These are phyloP conservation scores for Phylloscopus collybita DNA, from an alignment of 2,797 vertebrate species.

Conservation along the genomic window DNA sequence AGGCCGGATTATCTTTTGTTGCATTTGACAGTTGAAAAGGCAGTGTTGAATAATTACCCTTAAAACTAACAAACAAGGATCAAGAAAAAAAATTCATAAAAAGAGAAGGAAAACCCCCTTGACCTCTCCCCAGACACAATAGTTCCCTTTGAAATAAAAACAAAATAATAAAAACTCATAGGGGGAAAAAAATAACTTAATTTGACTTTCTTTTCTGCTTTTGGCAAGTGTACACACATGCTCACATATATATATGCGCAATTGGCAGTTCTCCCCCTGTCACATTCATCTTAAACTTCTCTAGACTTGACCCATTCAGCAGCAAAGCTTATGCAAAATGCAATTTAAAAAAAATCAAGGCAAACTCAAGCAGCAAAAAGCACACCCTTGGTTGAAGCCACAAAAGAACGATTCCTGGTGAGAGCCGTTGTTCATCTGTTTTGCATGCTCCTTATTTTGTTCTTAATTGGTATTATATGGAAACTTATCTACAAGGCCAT, in stretches of 20 bases:
- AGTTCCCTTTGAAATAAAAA: neutral
- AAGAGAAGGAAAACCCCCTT: neutral
- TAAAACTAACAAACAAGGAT: constrained; percentile 78
- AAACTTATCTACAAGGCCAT: constrained; percentile 79
- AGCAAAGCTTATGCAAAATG: constrained; percentile 78
- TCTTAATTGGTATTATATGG: constrained; percentile 77
- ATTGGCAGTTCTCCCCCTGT: neutral
- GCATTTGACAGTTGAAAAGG: constrained; percentile 88
- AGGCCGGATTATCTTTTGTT: constrained; percentile 82
- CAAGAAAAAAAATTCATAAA: constrained; percentile 41
- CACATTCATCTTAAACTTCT: constrained; percentile 30
- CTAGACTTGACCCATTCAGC: constrained; percentile 50
- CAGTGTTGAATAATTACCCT: constrained; percentile 89
- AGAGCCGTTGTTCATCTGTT: constrained; percentile 65
- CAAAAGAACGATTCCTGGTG: constrained; percentile 66
- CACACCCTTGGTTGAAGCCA: constrained; percentile 68
- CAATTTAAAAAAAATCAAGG: neutral
- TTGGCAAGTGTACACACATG: neutral
- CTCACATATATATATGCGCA: accelerated
- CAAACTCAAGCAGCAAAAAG: constrained; percentile 62
- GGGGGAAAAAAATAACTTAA: neutral
- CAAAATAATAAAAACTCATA: neutral
- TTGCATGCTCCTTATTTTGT: constrained; percentile 71
- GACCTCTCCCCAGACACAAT: neutral
- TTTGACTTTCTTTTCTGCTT: constrained; percentile 14